Conservation (phyloP, 2,797 vertebrate genomes). For the Siniperca scherzeri region DNA sequence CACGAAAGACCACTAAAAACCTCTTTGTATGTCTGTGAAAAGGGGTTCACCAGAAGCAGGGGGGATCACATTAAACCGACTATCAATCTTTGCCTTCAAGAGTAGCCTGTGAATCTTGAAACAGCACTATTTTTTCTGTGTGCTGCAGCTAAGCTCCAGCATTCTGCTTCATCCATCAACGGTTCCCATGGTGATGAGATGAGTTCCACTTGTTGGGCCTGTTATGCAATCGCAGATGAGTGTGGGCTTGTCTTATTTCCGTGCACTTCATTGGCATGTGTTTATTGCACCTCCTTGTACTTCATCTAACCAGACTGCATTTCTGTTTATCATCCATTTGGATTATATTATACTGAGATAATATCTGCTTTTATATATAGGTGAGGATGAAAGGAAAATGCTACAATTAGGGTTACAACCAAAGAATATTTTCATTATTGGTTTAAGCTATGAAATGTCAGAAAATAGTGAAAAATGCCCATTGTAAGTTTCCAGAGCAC, state of each 20-base stretch:
- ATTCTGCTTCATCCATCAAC: conserved; percentile 79
- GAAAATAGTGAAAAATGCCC: not conserved
- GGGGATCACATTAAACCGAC: conserved; percentile 57
- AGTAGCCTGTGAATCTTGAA: conserved; percentile 67
- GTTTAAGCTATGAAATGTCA: not conserved
- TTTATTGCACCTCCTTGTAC: conserved; percentile 51
- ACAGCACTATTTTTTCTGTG: conserved; percentile 57
- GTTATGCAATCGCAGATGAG: conserved; percentile 84
- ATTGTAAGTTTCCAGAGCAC: too few species aligned
- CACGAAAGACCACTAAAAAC: conserved; percentile 55
- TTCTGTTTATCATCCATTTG: conserved; percentile 17
- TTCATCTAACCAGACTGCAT: conserved; percentile 29
- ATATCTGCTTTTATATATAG: not conserved
- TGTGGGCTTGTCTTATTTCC: conserved; percentile 83
- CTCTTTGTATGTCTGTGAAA: conserved; percentile 69
- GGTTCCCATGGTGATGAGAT: conserved; percentile 86
- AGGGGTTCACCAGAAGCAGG: conserved; percentile 35
- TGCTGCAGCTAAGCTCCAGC: conserved; percentile 68
- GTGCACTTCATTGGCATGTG: conserved; percentile 69
- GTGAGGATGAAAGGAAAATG: not conserved
- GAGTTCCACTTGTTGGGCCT: conserved; percentile 81
- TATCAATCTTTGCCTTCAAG: conserved; percentile 64
- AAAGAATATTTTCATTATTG: not conserved
- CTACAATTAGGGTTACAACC: too few species aligned
- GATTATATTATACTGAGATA: not conserved